Conservation (phyloP, 2,113 vertebrate genomes). For the Indri indri region DNA sequence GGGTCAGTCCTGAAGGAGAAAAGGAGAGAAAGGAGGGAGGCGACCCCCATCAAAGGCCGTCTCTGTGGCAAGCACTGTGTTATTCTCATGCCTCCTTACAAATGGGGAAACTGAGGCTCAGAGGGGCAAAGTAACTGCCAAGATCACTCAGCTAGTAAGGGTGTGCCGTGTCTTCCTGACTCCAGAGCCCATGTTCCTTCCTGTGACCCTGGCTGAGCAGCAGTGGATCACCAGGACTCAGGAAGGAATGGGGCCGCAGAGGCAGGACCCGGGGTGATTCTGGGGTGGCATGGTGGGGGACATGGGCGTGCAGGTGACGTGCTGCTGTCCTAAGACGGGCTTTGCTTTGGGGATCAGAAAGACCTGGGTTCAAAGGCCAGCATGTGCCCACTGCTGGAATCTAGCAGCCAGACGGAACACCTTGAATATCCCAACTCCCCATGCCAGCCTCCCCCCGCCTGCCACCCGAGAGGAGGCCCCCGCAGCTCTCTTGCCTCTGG, state of each 20-base stretch:
- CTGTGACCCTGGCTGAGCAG: background rate
- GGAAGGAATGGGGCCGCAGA: background rate
- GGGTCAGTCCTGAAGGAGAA: fast-evolving
- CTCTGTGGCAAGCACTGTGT: background rate
- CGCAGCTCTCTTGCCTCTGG: background rate
- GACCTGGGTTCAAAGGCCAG: background rate
- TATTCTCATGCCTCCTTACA: background rate
- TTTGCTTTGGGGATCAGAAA: background rate
- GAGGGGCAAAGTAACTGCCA: background rate
- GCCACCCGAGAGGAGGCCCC: background rate
- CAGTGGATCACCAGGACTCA: fast-evolving
- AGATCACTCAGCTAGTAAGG: background rate
- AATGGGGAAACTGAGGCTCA: constrained; percentile 71
- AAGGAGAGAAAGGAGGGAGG: background rate
- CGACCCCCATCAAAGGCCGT: fast-evolving
- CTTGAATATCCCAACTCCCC: background rate
- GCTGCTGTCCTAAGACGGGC: background rate
- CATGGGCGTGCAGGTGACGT: background rate
- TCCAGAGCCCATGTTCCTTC: background rate
- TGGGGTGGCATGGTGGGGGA: too few species aligned
- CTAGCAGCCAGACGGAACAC: background rate
- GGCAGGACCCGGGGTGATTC: background rate
- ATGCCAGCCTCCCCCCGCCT: background rate
- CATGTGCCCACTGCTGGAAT: background rate
- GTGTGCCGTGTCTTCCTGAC: background rate